Conservation (phyloP, 2,797 vertebrate genomes). For the Anas capensis region DNA sequence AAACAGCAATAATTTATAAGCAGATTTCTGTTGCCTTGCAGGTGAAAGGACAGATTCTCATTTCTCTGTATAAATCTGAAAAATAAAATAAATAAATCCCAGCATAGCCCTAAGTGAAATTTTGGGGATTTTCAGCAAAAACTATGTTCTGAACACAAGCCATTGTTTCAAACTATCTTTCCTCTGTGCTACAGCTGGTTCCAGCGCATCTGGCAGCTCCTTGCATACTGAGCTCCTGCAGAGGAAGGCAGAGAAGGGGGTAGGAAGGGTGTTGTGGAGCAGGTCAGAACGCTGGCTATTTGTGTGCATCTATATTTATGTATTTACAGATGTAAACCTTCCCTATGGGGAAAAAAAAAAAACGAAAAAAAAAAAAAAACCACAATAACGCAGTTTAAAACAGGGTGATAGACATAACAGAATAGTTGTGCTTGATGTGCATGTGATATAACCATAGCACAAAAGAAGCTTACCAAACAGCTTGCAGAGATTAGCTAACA, state of each 20-base stretch:
- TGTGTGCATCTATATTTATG: neutral
- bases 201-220: neutral
- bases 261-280: neutral
- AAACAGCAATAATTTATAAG: neutral
- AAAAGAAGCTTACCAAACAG: constrained; percentile 46
- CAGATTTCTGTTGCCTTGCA: neutral
- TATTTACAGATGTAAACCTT: neutral
- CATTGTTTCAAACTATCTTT: neutral
- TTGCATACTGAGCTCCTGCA: neutral
- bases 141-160: neutral
- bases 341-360: neutral
- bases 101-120: neutral
- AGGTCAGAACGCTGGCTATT: neutral
- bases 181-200: rapidly evolving
- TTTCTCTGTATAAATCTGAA: neutral
- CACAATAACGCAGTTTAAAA: neutral
- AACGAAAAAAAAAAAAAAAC: too few relatives aligned
- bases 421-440: neutral
- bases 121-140: neutral
- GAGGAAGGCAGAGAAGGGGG: neutral
- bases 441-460: constrained; percentile 14
- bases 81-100: neutral
- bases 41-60: neutral
- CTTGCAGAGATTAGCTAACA: constrained; percentile 52
- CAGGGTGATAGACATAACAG: neutral